Conservation (phyloP, 2,797 vertebrate species). For the Cynopterus sphinx region DNA sequence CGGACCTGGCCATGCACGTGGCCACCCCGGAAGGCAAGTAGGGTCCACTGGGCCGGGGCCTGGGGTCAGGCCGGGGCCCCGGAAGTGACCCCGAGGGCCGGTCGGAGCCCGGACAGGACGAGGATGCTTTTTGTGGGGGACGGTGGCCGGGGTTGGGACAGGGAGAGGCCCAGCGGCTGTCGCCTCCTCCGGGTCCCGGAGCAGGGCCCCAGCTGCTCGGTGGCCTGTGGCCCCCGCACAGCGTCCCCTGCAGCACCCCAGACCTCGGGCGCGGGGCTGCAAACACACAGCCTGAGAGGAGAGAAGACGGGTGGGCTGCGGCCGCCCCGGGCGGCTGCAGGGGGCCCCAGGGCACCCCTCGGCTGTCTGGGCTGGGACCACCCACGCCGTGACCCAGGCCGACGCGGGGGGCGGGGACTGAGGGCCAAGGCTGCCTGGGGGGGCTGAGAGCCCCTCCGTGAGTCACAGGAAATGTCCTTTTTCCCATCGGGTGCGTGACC, state of each 20-base stretch:
- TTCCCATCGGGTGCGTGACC: neutral
- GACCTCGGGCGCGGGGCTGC: neutral
- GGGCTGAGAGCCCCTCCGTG: neutral
- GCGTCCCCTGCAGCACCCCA: rapidly evolving
- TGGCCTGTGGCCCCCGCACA: neutral
- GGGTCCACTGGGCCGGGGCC: neutral
- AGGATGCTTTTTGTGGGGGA: rapidly evolving
- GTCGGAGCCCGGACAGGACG: rapidly evolving
- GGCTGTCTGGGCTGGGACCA: neutral
- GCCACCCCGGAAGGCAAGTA: rapidly evolving
- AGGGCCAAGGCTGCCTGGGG: rapidly evolving
- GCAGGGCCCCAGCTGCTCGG: neutral
- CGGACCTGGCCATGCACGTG: rapidly evolving
- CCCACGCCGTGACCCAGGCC: neutral
- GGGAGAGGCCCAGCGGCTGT: neutral
- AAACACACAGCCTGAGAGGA: neutral
- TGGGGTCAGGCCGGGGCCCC: neutral
- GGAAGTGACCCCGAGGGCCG: neutral
- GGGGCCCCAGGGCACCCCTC: neutral
- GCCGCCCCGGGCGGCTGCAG: rapidly evolving
- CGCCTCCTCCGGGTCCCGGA: rapidly evolving
- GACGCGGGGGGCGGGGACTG: neutral
- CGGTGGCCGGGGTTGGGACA: neutral
- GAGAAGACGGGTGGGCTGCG: neutral
- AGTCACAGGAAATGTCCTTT: neutral